Evolutionary conservation across 53 echinoderm and acorn worm species (phyloP), one percentile per base, ranked within the genome.

Genomic region (Paelopatides confundens): DNA sequence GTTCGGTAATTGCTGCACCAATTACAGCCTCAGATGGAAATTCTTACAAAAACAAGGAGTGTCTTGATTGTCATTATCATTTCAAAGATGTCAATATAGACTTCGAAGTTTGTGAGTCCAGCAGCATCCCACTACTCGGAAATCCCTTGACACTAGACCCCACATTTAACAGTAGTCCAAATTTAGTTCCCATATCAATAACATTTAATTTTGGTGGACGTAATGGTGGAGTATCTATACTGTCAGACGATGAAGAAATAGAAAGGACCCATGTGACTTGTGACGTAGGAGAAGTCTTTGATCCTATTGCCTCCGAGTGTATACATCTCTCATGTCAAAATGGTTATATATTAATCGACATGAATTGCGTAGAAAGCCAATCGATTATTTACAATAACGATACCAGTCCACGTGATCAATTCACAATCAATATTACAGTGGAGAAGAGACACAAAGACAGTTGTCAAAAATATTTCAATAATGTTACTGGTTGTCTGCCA

Each of bases 151-250:
- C 58, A n/a, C n/a, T n/a, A n/a, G n/a, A n/a, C n/a, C n/a, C n/a
- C n/a, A n/a, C 58, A 54, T 17, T 54, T 4, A n/a, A 54, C 58
- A 54, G 18, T 21, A n/a, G 26, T 21, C 78, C 7, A 24, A n/a
- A 36, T 21, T 52, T 78, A 50, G 78, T 78, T 29, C 78, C 78
- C 4, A 78, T 78, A 52, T 51, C 78, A 32, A 78, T 78, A 31
- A 78, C 51, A 11, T 78, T 78, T 78, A 48, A 49, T 52, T 78
- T 78, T 31, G 78, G 51, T 0, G 46, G 77, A 30, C 47, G 11
- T n/a, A 77, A 77, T 47, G 78, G 78, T 4, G 31, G 78, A 30
- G 27, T 78, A 30, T 78, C 78, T 5, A 32, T 49, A 4, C 26
- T 14, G 3, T 32, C 21, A 28, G 78, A 31, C 15, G 27, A 52